phyloP scores from a whole-genome alignment of 2,113 vertebrate genomes.

The Trinectes maculatus region DNA sequence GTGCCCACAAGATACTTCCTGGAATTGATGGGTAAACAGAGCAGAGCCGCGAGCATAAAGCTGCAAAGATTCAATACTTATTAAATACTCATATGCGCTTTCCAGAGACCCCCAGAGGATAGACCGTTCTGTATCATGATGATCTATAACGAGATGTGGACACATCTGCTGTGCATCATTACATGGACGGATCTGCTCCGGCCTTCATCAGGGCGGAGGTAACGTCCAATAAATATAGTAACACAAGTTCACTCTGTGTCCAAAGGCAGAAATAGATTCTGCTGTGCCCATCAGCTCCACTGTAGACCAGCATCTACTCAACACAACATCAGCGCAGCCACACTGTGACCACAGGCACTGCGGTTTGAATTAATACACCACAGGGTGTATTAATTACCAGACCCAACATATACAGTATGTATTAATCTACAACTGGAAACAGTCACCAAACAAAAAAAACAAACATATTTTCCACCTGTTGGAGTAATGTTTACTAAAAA shows the following conservation, averaged over 20 bases:
- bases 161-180: not conserved
- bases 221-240: not conserved
- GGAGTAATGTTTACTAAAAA: not conserved
- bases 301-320: not conserved
- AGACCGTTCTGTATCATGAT: not conserved
- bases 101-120: conserved; percentile 1
- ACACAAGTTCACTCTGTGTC: not conserved
- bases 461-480: not conserved
- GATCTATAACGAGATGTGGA: conserved; percentile 33
- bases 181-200: not conserved
- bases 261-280: not conserved
- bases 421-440: not conserved
- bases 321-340: not conserved
- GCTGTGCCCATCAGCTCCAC: not conserved
- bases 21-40: conserved; percentile 59
- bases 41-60: conserved; percentile 25
- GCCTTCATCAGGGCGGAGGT: not conserved
- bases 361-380: not conserved
- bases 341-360: not conserved
- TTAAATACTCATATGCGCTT: conserved; percentile 25
- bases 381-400: too few relatives aligned
- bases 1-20: conserved; percentile 46
- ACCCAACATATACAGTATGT: too few relatives aligned
- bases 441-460: not conserved
- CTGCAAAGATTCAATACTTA: conserved; percentile 22